Conservation (phyloP, 1,140 invertebrate genomes). For the Homalodisca vitripennis region DNA sequence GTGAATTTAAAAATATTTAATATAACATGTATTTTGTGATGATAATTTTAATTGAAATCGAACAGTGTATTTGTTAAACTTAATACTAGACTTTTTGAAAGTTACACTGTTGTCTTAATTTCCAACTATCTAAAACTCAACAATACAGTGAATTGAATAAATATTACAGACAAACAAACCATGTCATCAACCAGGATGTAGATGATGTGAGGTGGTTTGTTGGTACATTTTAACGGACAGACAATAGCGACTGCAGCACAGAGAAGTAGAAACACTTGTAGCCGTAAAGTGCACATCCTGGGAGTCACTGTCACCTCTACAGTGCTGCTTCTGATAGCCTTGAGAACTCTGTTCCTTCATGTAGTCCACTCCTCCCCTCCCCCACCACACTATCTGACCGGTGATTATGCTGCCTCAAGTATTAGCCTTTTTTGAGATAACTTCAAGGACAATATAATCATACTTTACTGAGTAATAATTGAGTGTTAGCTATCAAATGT, state of each 20-base stretch:
- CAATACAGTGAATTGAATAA: neutral
- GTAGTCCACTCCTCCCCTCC: neutral
- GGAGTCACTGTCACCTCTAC: neutral
- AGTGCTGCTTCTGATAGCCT: neutral
- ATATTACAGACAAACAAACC: neutral
- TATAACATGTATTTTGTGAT: neutral
- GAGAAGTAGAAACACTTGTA: neutral
- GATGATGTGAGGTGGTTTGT: neutral
- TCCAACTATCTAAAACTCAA: neutral
- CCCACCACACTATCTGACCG: neutral
- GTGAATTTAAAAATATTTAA: neutral
- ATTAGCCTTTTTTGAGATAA: too few species aligned
- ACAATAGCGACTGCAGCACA: neutral
- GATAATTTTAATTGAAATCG: neutral
- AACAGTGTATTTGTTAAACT: neutral
- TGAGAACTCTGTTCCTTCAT: neutral
- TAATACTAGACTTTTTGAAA: neutral
- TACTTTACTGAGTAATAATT: too few species aligned
- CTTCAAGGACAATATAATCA: too few species aligned
- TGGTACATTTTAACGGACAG: neutral
- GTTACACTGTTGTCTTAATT: neutral
- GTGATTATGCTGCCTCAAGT: too few species aligned
- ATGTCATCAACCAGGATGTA: constrained; percentile 12
- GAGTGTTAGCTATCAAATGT: too few species aligned
- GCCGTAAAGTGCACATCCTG: neutral